Evolutionary conservation across 1,140 invertebrate species (phyloP), one percentile per base, ranked within the genome.

Genomic region (Drepana arcuata): DNA sequence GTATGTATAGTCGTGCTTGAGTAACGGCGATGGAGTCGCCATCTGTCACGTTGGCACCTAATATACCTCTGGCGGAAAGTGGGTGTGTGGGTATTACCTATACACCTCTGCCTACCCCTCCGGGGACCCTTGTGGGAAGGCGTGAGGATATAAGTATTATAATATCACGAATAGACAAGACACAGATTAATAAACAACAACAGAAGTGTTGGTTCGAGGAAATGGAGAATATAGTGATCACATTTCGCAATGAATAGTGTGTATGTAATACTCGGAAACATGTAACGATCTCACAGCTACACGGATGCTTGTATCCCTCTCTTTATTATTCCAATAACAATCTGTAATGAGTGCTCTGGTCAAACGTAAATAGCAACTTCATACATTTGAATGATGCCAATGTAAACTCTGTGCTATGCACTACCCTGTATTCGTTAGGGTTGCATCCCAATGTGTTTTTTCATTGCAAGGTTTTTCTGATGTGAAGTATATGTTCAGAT

Each of bases 251-350:
- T 64, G 33, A 63, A 60, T 41, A 37, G 62, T 50, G 48, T 50
- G n/a, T n/a, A n/a, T n/a, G n/a, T n/a, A 52, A 57, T 75, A 78
- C 71, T 60, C 34, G 59, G 70, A 78, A 78, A 51, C 14, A 41
- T 45, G 61, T 70, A 69, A 77, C 69, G 65, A 71, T 65, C 62
- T 48, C 38, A 54, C 49, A 56, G 47, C 55, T 68, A 64, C 60
- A 71, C 69, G 71, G 71, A 79, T 72, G 65, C 57, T 51, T 53
- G 54, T 48, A 53, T 58, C 42, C 40, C 54, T 55, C 64, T 75
- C 71, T 80, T 81, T 80, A 80, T 78, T 81, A 81, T 81, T 77
- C 68, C 68, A 78, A 81, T 81, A 81, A 81, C 77, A 81, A 81
- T 81, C 77, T 58, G 71, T 78, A 73, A 80, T 71, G 77, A 81